phyloP scores from a whole-genome alignment of 2,797 vertebrate genomes.

The Chlorospingus flavigularis region DNA sequence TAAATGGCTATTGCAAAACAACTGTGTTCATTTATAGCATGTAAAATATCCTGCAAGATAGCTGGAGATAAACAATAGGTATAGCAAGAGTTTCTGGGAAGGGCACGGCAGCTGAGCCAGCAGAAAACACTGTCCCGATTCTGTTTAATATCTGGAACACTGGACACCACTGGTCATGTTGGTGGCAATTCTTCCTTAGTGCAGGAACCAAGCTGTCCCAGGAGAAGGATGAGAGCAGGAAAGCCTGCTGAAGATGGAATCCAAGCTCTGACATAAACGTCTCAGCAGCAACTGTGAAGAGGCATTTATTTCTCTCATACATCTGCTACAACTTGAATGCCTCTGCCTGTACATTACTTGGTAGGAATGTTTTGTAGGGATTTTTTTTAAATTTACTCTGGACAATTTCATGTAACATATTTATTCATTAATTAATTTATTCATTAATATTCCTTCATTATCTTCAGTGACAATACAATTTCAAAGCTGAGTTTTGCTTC shows the following conservation, averaged over 20 bases:
- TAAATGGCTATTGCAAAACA: neutral
- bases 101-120: neutral
- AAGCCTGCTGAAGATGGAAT: neutral
- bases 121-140: neutral
- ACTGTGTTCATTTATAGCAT: neutral
- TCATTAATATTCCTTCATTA: neutral
- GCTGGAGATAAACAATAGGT: rapidly evolving
- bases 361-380: neutral
- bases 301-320: neutral
- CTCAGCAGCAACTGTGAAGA: neutral
- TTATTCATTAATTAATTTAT: neutral
- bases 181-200: neutral
- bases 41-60: neutral
- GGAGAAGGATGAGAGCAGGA: neutral
- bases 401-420: neutral
- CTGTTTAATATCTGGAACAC: neutral
- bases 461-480: neutral
- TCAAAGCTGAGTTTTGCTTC: neutral
- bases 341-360: neutral
- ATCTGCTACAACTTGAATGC: neutral
- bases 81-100: neutral
- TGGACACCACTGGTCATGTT: neutral
- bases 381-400: neutral
- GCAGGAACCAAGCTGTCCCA: neutral
- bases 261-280: neutral